phyloP scores from a whole-genome alignment of 2,888 invertebrate genomes.

The Diaphora mendica region DNA sequence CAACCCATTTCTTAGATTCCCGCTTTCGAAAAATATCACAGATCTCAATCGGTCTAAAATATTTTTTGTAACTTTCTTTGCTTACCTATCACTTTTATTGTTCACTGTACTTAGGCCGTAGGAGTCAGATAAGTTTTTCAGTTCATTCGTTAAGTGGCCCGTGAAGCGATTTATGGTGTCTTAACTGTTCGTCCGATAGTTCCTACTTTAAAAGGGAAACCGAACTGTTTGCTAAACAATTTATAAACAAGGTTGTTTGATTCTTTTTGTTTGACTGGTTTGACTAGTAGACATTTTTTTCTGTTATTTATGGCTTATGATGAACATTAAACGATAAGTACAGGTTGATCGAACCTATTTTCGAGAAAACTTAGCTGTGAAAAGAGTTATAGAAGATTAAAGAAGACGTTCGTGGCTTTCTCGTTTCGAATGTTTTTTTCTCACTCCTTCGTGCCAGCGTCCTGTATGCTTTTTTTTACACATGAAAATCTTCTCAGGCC shows the following conservation, averaged over 20 bases:
- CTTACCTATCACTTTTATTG: slow-evolving; percentile 41
- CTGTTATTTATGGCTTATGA: not conserved
- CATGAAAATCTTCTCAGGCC: too few species aligned
- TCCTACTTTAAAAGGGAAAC: slow-evolving; percentile 60
- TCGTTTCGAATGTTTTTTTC: not conserved
- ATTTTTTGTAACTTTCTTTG: too few species aligned
- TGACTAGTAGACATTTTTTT: not conserved
- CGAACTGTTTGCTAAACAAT: slow-evolving; percentile 47
- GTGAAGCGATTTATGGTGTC: slow-evolving; percentile 77
- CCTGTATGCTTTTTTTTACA: too few species aligned
- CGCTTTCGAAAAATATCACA: not conserved
- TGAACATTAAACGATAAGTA: not conserved
- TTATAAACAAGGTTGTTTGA: slow-evolving; percentile 19
- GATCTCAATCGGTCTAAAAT: not conserved
- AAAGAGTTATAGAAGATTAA: not conserved
- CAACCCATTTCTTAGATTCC: too few species aligned
- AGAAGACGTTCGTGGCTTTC: too few species aligned
- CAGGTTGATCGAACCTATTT: not conserved
- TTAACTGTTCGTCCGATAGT: slow-evolving; percentile 70
- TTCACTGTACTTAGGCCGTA: slow-evolving; percentile 47
- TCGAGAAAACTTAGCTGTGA: not conserved
- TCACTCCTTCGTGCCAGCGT: slow-evolving; percentile 20
- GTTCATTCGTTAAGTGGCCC: slow-evolving; percentile 83
- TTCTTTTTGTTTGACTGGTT: not conserved
- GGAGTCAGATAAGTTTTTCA: slow-evolving; percentile 82